Conservation (phyloP, 2,888 invertebrate species). For the Itoplectis maculator region DNA sequence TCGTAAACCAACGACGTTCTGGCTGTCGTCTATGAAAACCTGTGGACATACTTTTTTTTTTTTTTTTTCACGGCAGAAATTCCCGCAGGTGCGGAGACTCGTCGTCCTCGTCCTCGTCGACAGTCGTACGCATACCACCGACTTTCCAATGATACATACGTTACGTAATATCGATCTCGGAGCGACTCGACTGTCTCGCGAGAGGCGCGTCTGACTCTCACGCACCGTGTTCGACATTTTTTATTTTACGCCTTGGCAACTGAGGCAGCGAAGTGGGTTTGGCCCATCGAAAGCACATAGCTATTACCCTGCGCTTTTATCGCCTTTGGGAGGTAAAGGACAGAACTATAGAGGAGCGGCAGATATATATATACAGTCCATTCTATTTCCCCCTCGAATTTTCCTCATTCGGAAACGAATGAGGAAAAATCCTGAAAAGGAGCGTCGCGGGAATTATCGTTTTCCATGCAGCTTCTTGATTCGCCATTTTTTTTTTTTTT, state of each 20-base stretch:
- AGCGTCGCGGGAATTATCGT: constrained; percentile 17
- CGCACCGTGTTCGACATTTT: constrained; percentile 20
- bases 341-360: background rate
- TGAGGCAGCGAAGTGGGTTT: background rate
- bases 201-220: background rate
- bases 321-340: background rate
- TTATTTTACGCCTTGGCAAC: background rate
- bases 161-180: constrained; percentile 30
- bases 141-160: constrained; percentile 6
- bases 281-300: background rate
- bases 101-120: background rate
- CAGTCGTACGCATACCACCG: background rate
- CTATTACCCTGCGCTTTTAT: constrained; percentile 4
- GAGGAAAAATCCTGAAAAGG: no score
- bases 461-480: background rate
- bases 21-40: constrained; percentile 34
- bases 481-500: background rate
- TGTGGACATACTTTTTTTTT: constrained; percentile 1
- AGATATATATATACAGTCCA: background rate
- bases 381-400: constrained; percentile 12
- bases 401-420: constrained; percentile 13
- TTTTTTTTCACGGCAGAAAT: no score
- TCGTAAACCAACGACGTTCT: constrained; percentile 55
- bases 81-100: background rate
- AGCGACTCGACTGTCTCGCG: background rate